A percentile compares a stretch with the other conserved stretches of the same genome.
Evolutionary conservation across 2,888 invertebrate species (phyloP).

Genomic region (Petrolisthes cinctipes): DNA sequence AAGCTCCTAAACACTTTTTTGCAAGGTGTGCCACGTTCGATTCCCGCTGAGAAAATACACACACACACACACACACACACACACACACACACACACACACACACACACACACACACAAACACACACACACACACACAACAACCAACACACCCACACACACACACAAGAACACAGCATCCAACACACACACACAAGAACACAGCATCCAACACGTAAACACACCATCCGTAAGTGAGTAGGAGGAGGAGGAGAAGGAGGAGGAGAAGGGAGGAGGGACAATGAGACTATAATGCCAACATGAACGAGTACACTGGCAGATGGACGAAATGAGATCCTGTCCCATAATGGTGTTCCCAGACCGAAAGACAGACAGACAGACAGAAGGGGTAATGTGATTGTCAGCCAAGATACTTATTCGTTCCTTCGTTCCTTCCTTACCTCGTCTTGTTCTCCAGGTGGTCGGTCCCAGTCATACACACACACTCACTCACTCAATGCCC

Average conservation of each 20-base stretch:
- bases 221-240: too few species aligned
- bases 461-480: background rate
- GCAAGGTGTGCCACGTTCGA: too few species aligned
- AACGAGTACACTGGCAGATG: slow-evolving; percentile 31
- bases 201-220: background rate
- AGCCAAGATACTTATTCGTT: too few species aligned
- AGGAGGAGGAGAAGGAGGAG: too few species aligned
- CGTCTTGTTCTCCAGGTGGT: too few species aligned
- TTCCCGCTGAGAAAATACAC: background rate
- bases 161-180: background rate
- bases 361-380: background rate
- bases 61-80: background rate
- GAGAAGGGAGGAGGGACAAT: background rate
- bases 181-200: background rate
- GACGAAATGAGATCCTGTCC: slow-evolving; percentile 28
- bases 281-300: slow-evolving; percentile 8
- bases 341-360: slow-evolving; percentile 35
- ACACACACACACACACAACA: background rate
- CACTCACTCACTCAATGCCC: background rate
- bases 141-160: background rate
- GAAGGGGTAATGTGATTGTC: too few species aligned
- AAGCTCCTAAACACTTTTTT: too few species aligned
- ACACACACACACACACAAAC: background rate
- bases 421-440: too few species aligned
- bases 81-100: slow-evolving; percentile 4